Percentiles rank a stretch among this genome's conserved stretches.
Evolutionary conservation across 1,140 invertebrate species (phyloP).

Genomic region (Wasmannia auropunctata): DNA sequence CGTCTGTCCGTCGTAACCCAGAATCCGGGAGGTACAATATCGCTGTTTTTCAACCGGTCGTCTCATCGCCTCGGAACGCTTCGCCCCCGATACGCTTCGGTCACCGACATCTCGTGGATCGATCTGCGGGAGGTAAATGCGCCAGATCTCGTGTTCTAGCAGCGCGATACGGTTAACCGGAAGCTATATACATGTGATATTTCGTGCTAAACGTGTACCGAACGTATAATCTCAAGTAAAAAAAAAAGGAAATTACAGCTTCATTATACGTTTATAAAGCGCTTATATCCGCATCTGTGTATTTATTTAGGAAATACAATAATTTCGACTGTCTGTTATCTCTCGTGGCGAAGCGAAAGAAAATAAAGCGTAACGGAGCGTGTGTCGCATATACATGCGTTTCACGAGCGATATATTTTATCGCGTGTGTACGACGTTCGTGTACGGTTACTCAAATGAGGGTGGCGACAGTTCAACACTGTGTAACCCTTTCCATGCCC

Average conservation of each 20-base stretch:
- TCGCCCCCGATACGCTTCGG: constrained; percentile 29
- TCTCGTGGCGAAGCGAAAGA: background rate
- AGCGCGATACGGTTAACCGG: constrained; percentile 1
- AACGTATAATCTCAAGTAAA: background rate
- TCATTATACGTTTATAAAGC: too few relatives aligned
- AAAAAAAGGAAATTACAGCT: background rate
- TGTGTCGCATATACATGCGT: background rate
- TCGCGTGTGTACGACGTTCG: constrained; percentile 24
- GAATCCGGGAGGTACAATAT: constrained; percentile 52
- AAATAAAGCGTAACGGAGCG: constrained; percentile 43
- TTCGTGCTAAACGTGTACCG: background rate
- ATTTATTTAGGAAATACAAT: constrained; percentile 7
- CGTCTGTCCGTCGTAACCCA: constrained; percentile 68
- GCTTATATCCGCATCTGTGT: background rate
- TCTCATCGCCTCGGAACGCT: constrained; percentile 22
- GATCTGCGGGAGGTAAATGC: constrained; percentile 57
- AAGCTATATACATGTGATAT: background rate
- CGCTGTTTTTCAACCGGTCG: constrained; percentile 64
- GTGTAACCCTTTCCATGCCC: constrained; percentile 11
- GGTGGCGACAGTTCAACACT: constrained; percentile 50
- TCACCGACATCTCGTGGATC: constrained; percentile 65
- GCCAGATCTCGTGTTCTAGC: constrained; percentile 28
- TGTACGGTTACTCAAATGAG: constrained; percentile 10
- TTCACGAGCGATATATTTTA: constrained; percentile 6
- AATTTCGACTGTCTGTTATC: constrained; percentile 20